Percentiles rank a stretch among this genome's conserved stretches.
Conservation (phyloP, 2,888 invertebrate species). For the Eupithecia vulgata region DNA sequence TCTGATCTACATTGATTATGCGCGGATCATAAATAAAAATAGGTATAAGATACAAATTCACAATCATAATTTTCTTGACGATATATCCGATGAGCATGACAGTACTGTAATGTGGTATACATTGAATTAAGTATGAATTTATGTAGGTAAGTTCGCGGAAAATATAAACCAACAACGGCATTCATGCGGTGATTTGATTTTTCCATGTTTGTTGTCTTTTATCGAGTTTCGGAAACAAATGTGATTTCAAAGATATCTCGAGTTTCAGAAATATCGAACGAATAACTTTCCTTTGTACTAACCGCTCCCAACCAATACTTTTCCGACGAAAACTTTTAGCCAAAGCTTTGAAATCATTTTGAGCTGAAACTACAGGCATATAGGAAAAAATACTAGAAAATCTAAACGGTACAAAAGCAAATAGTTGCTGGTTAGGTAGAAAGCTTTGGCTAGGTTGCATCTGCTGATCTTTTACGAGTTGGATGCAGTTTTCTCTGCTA, state of each 20-base stretch:
- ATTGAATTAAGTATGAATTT: neutral
- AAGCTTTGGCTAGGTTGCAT: neutral
- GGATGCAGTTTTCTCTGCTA: conserved; percentile 22
- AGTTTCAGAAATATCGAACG: conserved; percentile 1
- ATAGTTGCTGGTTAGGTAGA: neutral
- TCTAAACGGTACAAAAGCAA: neutral
- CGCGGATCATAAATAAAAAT: neutral
- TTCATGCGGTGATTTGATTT: conserved; percentile 20
- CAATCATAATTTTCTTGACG: neutral
- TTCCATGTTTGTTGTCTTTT: conserved; percentile 14
- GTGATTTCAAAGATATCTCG: conserved; percentile 14
- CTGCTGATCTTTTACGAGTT: conserved; percentile 22
- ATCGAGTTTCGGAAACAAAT: conserved; percentile 8
- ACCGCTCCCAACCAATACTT: neutral
- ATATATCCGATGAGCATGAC: neutral
- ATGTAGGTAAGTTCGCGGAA: neutral
- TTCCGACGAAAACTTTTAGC: neutral
- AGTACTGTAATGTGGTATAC: neutral
- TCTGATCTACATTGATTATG: neutral
- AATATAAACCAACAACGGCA: conserved; percentile 4
- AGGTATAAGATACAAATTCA: neutral
- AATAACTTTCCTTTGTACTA: neutral
- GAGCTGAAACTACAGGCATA: neutral
- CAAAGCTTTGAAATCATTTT: neutral
- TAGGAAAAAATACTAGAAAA: neutral